Base-by-base conservation (phyloP, 2,113 vertebrate genomes). In the Colaptes auratus region DNA sequence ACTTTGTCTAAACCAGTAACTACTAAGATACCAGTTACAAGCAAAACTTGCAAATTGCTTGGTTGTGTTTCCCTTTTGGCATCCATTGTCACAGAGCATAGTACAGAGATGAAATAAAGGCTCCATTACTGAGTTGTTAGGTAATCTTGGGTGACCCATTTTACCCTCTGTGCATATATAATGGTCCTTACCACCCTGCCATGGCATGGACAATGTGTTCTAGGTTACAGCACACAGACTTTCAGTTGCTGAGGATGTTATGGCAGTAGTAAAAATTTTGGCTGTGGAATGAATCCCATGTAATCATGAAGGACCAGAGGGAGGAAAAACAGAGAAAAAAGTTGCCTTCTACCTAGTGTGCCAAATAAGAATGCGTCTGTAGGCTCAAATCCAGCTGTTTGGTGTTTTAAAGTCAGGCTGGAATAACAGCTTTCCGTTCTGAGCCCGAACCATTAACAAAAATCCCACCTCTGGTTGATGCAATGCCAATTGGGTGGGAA, bases 151-250 rank as follows among this genome's bases (percentile, higher is more conserved):
- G 9, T 44, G 36, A 82, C 39, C 36, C 42, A 3, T n/a, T 67
- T 35, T 44, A 35, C 44, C 65, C 13, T 27, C 28, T 36, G 23
- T 39, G 31, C 67, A 88, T 27, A 33, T 31, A 1, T 33, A 23
- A 7, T 39, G 27, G 31, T 81, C 31, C 72, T 74, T 58, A 30
- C 9, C 46, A 42, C 46, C 36, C 63, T 30, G 17, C 64, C 10
- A 1, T 14, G 60, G 33, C 69, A 58, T 1, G 4, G 44, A 5
- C 52, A 25, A 3, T 0, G 42, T 44, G 21, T 19, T 31, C 24
- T 31, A 6, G 48, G 10, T 28, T 64, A 17, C 71, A 39, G 12
- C 70, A 39, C 1, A 0, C 15, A 23, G 56, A 2, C 15, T 66
- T 58, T 5, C 3, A 19, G 33, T 30, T 60, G 27, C 52, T 28